A percentile compares a stretch with the other conserved stretches of the same genome.
These are phyloP conservation scores for Silurus glanis DNA, from an alignment of 2,113 vertebrate species.

Conservation along the genomic window DNA sequence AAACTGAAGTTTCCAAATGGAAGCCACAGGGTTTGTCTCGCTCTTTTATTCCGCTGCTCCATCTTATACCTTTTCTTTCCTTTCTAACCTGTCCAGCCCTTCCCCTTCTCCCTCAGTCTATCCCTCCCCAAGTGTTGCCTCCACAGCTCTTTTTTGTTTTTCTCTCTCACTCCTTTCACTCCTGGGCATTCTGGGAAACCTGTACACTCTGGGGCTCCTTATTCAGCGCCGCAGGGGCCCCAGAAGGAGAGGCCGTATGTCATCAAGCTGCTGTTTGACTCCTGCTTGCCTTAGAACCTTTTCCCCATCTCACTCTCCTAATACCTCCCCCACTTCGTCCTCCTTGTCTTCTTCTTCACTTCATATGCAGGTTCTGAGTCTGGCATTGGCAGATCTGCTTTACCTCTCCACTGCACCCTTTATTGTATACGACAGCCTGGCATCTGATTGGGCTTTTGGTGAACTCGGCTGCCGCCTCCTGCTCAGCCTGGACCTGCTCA, in stretches of 20 bases:
- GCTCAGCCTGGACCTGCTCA: slow-evolving; percentile 80
- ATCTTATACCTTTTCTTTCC: slow-evolving; percentile 56
- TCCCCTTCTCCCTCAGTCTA: slow-evolving; percentile 67
- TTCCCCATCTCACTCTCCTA: slow-evolving; percentile 61
- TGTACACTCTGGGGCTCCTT: slow-evolving; percentile 79
- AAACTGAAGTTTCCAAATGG: slow-evolving; percentile 60
- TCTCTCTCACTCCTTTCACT: slow-evolving; percentile 78
- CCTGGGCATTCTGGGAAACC: slow-evolving; percentile 77
- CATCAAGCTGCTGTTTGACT: slow-evolving; percentile 59
- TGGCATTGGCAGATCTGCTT: slow-evolving; percentile 80
- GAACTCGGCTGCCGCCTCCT: slow-evolving; percentile 79
- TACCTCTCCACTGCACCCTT: slow-evolving; percentile 82
- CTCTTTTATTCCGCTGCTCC: slow-evolving; percentile 58
- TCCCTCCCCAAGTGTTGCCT: slow-evolving; percentile 71
- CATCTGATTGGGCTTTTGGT: slow-evolving; percentile 79
- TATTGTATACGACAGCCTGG: slow-evolving; percentile 81
- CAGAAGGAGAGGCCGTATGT: slow-evolving; percentile 57
- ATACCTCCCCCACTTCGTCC: slow-evolving; percentile 56
- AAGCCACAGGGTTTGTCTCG: slow-evolving; percentile 61
- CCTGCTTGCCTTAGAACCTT: slow-evolving; percentile 63
- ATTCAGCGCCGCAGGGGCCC: slow-evolving; percentile 64
- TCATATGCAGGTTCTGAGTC: slow-evolving; percentile 78
- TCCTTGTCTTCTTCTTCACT: slow-evolving; percentile 70
- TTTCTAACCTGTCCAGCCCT: slow-evolving; percentile 63
- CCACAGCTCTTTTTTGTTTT: slow-evolving; percentile 77